These are phyloP conservation scores for Volucella inflata DNA, from an alignment of 2,888 invertebrate genomes.

Conservation along the genomic window DNA sequence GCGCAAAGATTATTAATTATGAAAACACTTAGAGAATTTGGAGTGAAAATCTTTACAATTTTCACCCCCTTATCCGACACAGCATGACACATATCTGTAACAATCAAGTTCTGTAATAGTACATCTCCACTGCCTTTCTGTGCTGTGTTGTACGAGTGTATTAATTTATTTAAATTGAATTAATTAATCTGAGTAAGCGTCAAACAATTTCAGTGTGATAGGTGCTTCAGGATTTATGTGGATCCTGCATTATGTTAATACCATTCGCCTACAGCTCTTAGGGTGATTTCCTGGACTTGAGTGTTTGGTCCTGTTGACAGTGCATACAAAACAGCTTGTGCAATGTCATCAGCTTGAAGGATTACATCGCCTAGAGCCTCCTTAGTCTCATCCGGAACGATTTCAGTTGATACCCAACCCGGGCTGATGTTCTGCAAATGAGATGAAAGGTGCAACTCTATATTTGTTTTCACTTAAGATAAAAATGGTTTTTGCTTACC, in stretches of 20 bases:
- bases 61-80: too few relatives aligned
- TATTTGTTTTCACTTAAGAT: not conserved
- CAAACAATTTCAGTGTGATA: not conserved
- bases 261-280: constrained; percentile 53
- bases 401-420: constrained; percentile 49
- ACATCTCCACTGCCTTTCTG: not conserved
- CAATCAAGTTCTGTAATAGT: too few relatives aligned
- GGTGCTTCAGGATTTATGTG: not conserved
- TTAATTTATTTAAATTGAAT: constrained; percentile 10
- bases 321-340: constrained; percentile 85
- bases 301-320: constrained; percentile 84
- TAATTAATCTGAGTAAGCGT: constrained; percentile 15
- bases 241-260: constrained; percentile 5
- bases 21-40: not conserved
- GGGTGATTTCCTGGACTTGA: constrained; percentile 54
- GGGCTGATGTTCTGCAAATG: constrained; percentile 46
- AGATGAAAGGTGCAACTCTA: not conserved
- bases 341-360: constrained; percentile 85
- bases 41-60: too few relatives aligned
- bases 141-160: too few relatives aligned
- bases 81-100: too few relatives aligned
- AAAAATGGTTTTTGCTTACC: constrained; percentile 77
- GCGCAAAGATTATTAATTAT: not conserved
- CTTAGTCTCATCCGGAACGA: constrained; percentile 76
- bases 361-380: constrained; percentile 76